A percentile compares a stretch with the other conserved stretches of the same genome.
phyloP scores from a whole-genome alignment of 2,888 invertebrate genomes.

The Acleris laterana region DNA sequence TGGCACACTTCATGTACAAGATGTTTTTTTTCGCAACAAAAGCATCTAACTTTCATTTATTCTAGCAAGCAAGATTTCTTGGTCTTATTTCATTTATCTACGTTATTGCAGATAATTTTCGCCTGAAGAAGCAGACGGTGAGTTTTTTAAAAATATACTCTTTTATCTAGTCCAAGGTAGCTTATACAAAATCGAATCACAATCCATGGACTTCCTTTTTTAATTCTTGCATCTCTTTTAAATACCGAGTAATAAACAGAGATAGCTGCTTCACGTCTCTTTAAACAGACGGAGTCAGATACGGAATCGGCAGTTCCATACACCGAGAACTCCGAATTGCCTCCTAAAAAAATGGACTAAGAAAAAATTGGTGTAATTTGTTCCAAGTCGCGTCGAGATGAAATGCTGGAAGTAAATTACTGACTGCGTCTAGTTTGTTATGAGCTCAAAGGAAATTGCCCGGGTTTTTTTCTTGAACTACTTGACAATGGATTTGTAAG shows the following conservation, averaged over 20 bases:
- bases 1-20: too few relatives aligned
- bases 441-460: slow-evolving; percentile 6
- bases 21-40: too few relatives aligned
- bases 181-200: too few relatives aligned
- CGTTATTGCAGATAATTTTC: slow-evolving; percentile 56
- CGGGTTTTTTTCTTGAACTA: not conserved
- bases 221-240: not conserved
- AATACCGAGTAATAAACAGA: not conserved
- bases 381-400: slow-evolving; percentile 33
- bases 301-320: slow-evolving; percentile 16
- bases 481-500: too few relatives aligned
- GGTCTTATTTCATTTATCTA: slow-evolving; percentile 55
- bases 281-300: not conserved
- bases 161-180: slow-evolving; percentile 41
- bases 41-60: too few relatives aligned
- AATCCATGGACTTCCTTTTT: not conserved
- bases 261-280: not conserved
- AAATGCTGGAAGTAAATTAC: slow-evolving; percentile 21
- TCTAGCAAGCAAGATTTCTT: slow-evolving; percentile 43
- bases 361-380: slow-evolving; percentile 44
- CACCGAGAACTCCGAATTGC: slow-evolving; percentile 38
- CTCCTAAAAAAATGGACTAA: slow-evolving; percentile 39
- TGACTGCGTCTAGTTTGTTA: slow-evolving; percentile 10
- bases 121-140: slow-evolving; percentile 47
- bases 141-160: too few relatives aligned